These are phyloP conservation scores for Nasonovia ribisnigri DNA, from an alignment of 2,888 invertebrate genomes.

Conservation along the genomic window DNA sequence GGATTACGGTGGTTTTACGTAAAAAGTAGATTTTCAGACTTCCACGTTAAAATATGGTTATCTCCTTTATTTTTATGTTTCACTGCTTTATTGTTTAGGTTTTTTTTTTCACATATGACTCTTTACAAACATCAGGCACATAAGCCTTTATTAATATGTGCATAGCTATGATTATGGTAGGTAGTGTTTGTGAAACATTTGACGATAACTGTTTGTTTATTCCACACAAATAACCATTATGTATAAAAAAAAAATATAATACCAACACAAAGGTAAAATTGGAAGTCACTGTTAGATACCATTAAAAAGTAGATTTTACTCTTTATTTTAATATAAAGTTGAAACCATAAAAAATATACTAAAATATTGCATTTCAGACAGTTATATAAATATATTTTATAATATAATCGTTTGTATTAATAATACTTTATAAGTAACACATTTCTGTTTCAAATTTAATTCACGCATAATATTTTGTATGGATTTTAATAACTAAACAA, in stretches of 20 bases:
- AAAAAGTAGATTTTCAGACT: not conserved
- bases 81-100: not conserved
- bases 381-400: not conserved
- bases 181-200: conserved; percentile 24
- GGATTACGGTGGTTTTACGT: not conserved
- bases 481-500: not conserved
- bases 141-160: not conserved
- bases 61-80: not conserved
- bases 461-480: not conserved
- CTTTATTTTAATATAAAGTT: not conserved
- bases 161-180: not conserved
- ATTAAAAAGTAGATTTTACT: not conserved
- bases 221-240: not conserved
- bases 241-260: not conserved
- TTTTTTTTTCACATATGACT: not conserved
- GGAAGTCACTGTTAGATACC: not conserved
- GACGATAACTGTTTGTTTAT: conserved; percentile 1
- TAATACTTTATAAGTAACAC: not conserved
- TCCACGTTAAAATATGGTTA: not conserved
- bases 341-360: not conserved
- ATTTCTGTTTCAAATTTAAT: not conserved
- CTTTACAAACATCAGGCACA: not conserved
- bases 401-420: not conserved
- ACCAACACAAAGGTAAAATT: not conserved
- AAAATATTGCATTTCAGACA: not conserved